Conservation (phyloP, 1,140 invertebrate species). For the Drosophila repletoides region DNA sequence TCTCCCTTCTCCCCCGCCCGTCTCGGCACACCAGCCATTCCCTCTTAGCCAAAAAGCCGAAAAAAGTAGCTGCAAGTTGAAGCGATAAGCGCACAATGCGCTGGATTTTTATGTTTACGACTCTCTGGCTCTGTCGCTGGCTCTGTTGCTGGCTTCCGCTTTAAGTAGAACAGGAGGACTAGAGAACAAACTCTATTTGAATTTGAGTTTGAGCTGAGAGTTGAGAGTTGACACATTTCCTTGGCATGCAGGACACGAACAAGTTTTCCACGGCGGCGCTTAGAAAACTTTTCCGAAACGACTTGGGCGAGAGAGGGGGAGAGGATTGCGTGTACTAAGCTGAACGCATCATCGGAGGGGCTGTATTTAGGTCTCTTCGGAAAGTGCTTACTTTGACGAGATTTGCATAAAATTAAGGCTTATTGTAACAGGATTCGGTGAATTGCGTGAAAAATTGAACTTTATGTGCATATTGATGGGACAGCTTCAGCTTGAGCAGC, state of each 20-base stretch:
- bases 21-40: too few species aligned
- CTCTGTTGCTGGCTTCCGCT: too few species aligned
- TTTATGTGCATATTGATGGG: constrained; percentile 75
- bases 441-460: constrained; percentile 75
- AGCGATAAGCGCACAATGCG: constrained; percentile 39
- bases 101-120: constrained; percentile 57
- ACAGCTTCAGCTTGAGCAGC: constrained; percentile 14
- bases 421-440: constrained; percentile 71
- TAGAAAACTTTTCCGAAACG: constrained; percentile 70
- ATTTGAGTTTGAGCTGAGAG: constrained; percentile 17
- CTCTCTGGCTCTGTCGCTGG: constrained; percentile 13
- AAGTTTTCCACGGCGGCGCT: constrained; percentile 71
- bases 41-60: too few species aligned
- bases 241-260: constrained; percentile 75
- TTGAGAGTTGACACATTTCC: constrained; percentile 64
- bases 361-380: background rate
- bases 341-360: background rate
- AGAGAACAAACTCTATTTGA: constrained; percentile 19
- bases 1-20: background rate
- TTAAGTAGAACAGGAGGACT: constrained; percentile 31
- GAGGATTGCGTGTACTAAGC: constrained; percentile 53
- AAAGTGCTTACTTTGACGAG: constrained; percentile 57
- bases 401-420: constrained; percentile 79
- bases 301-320: constrained; percentile 16
- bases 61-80: constrained; percentile 27